A percentile compares a stretch with the other conserved stretches of the same genome.
These are phyloP conservation scores for Archips xylosteana DNA, from an alignment of 2,888 invertebrate species.

Conservation along the genomic window DNA sequence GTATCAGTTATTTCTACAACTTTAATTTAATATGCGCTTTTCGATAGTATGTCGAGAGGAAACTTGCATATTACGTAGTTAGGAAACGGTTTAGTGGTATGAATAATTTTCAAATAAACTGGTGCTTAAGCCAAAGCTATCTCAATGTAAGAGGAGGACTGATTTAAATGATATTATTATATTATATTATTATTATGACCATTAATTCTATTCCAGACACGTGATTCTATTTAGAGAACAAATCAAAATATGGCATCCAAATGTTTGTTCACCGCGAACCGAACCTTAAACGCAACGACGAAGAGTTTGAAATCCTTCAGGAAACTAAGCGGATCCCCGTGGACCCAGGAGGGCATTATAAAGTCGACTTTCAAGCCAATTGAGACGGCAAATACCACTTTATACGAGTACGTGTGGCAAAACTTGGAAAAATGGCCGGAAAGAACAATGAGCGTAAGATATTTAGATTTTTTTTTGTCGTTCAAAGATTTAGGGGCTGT, in stretches of 20 bases:
- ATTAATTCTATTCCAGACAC: background rate
- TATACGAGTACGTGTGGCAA: conserved; percentile 88
- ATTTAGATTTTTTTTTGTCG: background rate
- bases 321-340: conserved; percentile 56
- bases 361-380: conserved; percentile 82
- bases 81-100: no score
- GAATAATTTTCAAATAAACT: no score
- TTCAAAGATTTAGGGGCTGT: no score
- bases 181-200: background rate
- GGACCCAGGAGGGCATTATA: conserved; percentile 70
- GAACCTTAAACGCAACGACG: conserved; percentile 50
- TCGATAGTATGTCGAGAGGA: no score
- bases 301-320: conserved; percentile 50
- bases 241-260: conserved; percentile 56
- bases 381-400: conserved; percentile 79
- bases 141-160: no score
- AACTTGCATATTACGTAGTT: no score
- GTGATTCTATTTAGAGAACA: background rate
- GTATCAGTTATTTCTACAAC: no score
- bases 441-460: conserved; percentile 86
- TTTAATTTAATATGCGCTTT: no score
- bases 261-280: conserved; percentile 58
- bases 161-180: no score
- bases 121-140: no score
- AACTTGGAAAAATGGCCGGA: conserved; percentile 88